Percentiles rank a stretch among this genome's conserved stretches.
Evolutionary conservation across 2,888 invertebrate species (phyloP).

Genomic region (Scaeva pyrastri): DNA sequence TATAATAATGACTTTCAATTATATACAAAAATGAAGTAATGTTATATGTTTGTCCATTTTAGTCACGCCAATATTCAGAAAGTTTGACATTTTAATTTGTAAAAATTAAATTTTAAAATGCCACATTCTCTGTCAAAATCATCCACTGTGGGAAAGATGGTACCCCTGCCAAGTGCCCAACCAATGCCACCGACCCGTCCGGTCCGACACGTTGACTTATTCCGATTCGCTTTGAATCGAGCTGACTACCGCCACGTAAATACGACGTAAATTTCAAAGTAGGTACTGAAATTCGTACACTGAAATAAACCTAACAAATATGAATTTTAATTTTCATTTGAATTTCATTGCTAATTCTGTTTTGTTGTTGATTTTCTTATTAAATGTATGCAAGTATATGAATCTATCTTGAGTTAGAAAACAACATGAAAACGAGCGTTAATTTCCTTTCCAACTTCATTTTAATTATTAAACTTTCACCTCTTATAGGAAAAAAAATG

Average conservation of each 20-base stretch:
- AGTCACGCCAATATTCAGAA: too few relatives aligned
- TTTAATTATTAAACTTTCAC: constrained; percentile 22
- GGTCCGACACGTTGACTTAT: constrained; percentile 11
- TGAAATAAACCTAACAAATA: constrained; percentile 5
- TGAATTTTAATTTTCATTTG: constrained; percentile 30
- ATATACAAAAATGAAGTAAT: too few relatives aligned
- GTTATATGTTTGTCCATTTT: too few relatives aligned
- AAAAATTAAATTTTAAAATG: not conserved
- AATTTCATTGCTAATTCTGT: not conserved
- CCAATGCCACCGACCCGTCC: not conserved
- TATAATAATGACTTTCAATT: too few relatives aligned
- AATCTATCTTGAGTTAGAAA: not conserved
- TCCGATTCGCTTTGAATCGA: not conserved
- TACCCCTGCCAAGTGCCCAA: not conserved
- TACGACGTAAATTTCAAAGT: constrained; percentile 4
- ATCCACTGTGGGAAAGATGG: not conserved
- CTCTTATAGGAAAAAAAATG: not conserved
- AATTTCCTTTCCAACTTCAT: not conserved
- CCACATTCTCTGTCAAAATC: not conserved
- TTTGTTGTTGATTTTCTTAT: constrained; percentile 24
- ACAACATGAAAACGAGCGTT: not conserved
- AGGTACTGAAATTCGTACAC: not conserved
- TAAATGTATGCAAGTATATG: not conserved
- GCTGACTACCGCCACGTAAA: not conserved
- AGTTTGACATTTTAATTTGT: too few relatives aligned